Conservation (phyloP, 2,888 invertebrate species). For the Callinectes sapidus region DNA sequence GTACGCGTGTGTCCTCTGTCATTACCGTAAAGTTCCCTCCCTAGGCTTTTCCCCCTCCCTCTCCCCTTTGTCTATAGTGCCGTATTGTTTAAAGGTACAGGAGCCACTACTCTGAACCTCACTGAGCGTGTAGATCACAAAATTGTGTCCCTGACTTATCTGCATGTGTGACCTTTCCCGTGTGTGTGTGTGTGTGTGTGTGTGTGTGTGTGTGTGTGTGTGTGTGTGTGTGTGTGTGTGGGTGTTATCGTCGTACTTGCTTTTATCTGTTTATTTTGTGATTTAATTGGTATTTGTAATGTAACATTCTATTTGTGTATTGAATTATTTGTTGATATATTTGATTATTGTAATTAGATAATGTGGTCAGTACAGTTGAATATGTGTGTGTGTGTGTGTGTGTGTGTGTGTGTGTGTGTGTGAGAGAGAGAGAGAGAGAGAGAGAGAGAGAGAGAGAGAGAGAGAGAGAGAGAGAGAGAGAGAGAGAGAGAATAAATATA, state of each 20-base stretch:
- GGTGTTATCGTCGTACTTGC: background rate
- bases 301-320: too few relatives aligned
- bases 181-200: background rate
- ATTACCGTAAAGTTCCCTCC: background rate
- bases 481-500: background rate
- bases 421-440: background rate
- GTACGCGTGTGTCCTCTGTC: background rate
- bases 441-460: conserved; percentile 1
- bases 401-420: too few relatives aligned
- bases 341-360: too few relatives aligned
- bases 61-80: background rate
- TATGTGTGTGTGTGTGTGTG: too few relatives aligned
- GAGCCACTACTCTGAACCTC: background rate
- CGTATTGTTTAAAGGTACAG: conserved; percentile 3
- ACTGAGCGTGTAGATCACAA: background rate
- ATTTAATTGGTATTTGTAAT: too few relatives aligned
- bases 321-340: too few relatives aligned
- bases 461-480: background rate
- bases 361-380: too few relatives aligned
- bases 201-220: conserved; percentile 15
- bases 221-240: background rate
- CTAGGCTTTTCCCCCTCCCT: background rate
- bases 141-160: background rate
- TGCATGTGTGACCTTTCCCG: background rate
- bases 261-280: background rate